Base-by-base conservation (phyloP, 2,888 invertebrate species). In the Eupithecia tripunctaria region DNA sequence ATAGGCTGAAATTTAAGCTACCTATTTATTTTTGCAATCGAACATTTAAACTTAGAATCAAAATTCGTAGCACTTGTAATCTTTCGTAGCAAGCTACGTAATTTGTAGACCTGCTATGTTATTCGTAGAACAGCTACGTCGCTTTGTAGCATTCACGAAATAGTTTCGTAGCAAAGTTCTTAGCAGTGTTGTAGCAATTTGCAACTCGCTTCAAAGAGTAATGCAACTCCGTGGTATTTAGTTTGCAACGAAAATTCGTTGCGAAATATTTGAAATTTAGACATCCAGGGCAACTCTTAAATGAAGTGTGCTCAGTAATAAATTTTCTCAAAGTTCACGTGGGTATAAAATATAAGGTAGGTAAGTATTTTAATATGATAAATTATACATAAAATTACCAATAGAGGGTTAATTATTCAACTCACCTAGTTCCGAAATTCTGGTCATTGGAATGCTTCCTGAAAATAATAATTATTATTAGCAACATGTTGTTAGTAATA, bases 391-490 rank as follows among this genome's bases (percentile, higher is more conserved):
- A 18, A 38, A 14, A 6, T 27, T 0, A 21, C 21, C 15, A 43
- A 12, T 18, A 21, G 29, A 36, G n/a, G 47, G 6, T 51, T n/a
- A n/a, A n/a, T n/a, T 36, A 27, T 56, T 67, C 6, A 62, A 84
- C 89, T 89, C 80, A 95, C 95, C 95, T 91, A 95, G 92, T 89
- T 94, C 95, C 91, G 94, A 95, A 94, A 94, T 95, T 92, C 95
- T 92, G 91, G 94, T 95, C 90, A 95, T 88, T 72, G 95, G 95
- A 89, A 95, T 95, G 90, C 94, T 95, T 91, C 95, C 95, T 95
- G 90, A 75, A 63, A 76, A 8, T 79, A 21, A 76, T 36, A 71
- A 68, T 25, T 38, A 62, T 14, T 36, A 25, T 71, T 71, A 72
- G 62, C 68, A 71, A 41, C 69, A 36, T 64, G 10, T 36, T 14